Evolutionary conservation across 2,888 invertebrate species (phyloP).

Genomic region (Magallana nippona): DNA sequence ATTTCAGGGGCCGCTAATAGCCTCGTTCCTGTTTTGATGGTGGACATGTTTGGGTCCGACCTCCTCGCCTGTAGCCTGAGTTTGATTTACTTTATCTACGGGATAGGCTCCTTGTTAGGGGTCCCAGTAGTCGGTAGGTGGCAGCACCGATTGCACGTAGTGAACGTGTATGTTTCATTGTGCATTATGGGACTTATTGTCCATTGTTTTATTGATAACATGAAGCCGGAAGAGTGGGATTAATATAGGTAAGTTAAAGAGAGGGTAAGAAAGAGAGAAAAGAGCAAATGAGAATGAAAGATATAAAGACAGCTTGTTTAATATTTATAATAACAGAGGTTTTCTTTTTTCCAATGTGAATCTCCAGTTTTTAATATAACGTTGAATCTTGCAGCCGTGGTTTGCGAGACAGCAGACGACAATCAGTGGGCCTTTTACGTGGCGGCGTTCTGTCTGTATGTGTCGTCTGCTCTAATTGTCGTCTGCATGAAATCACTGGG

Average conservation of each 20-base stretch:
- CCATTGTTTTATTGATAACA: too few relatives aligned
- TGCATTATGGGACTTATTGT: too few relatives aligned
- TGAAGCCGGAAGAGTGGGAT: too few relatives aligned
- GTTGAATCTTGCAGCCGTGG: background rate
- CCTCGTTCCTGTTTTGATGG: constrained; percentile 9
- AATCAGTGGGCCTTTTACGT: background rate
- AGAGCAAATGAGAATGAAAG: too few relatives aligned
- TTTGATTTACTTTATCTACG: background rate
- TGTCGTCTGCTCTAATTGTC: background rate
- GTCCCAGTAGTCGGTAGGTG: background rate
- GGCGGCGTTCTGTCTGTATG: background rate
- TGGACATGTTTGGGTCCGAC: constrained; percentile 18
- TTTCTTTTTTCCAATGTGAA: background rate
- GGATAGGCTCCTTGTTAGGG: background rate
- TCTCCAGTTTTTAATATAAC: background rate
- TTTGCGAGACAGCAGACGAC: background rate
- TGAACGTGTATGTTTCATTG: too few relatives aligned
- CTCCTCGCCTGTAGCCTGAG: background rate
- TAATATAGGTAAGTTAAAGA: too few relatives aligned
- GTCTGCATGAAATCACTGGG: background rate
- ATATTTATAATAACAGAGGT: too few relatives aligned
- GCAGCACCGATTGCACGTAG: too few relatives aligned
- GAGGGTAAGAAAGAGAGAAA: too few relatives aligned
- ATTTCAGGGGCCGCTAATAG: background rate
- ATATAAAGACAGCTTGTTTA: too few relatives aligned